Base-by-base conservation (phyloP, 1,140 invertebrate species). In the Drosophila orosa region DNA sequence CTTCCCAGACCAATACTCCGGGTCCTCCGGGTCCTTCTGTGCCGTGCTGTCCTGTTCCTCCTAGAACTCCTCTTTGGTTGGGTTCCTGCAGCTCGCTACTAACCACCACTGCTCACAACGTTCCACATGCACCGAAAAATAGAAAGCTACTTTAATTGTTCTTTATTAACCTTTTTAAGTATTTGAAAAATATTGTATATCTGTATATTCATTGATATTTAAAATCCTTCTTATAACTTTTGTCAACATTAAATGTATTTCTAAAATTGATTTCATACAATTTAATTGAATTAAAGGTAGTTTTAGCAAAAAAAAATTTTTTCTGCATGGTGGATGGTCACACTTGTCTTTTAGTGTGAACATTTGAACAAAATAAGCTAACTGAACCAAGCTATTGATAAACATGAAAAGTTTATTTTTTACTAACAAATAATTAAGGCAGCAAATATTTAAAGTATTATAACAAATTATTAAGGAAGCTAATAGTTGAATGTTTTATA, bases 1-100 rank as follows among this genome's bases (percentile, higher is more conserved):
- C 63, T 57, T 54, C 44, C 47, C 39, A 57, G 35, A 39, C 69
- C 50, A 50, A 33, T 66, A 35, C 71, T 39, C 31, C 44, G 7
- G 25, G 31, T 45, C 55, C 29, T 33, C 19, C 57, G 25, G 19
- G 13, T 27, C 10, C 50, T 44, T 62, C 50, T 9, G 10, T 50
- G 48, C 37, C 29, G 25, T 35, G 19, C 29, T 39, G 31, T 40
- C n/a, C 74, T 47, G 56, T 37, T 58, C 54, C 35, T 59, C 52
- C 31, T 37, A 40, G 54, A 39, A 27, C 50, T 58, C 54, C 55
- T 40, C 55, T 59, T 55, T 17, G 15, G 35, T 40, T 65, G 12
- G 44, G 40, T 33, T 24, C 8, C 31, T 12, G 31, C 52, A 17
- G 8, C 47, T 19, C 47, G 27, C 33, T 22, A 15, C 35, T 17